phyloP scores from a whole-genome alignment of 1,140 invertebrate species.

The Littorina saxatilis region DNA sequence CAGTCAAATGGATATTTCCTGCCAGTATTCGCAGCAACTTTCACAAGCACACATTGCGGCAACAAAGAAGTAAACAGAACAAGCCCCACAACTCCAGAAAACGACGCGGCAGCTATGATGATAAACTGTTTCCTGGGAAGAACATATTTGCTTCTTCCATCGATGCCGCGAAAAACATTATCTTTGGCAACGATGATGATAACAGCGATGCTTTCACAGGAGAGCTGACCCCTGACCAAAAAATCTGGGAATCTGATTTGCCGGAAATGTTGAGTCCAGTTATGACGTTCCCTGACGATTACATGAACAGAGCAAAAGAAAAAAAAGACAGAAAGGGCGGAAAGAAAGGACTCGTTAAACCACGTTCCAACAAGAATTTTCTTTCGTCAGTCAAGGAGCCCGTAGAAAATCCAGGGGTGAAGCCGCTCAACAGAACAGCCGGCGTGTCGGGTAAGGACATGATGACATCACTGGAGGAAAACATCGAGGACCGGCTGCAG shows the following conservation, averaged over 20 bases:
- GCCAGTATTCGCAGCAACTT: not conserved
- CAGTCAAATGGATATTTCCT: not conserved
- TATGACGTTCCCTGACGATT: slow-evolving; percentile 18
- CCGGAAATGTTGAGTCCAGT: not conserved
- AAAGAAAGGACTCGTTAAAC: not conserved
- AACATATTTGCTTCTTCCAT: not conserved
- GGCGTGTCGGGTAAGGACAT: not conserved
- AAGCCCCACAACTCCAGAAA: not conserved
- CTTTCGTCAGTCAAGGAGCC: no score
- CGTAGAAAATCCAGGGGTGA: no score
- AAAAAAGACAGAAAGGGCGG: not conserved
- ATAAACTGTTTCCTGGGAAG: not conserved
- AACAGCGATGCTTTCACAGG: not conserved
- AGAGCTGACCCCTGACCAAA: not conserved
- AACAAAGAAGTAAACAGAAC: not conserved
- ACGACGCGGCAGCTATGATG: no score
- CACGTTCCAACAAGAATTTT: not conserved
- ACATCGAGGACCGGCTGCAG: not conserved
- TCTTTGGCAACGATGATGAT: not conserved
- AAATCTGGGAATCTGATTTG: not conserved
- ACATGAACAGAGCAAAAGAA: not conserved
- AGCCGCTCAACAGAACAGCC: not conserved
- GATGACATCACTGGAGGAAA: not conserved
- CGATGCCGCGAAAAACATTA: not conserved
- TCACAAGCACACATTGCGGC: not conserved